Base-by-base conservation (phyloP, 2,888 invertebrate genomes). In the Patella depressa region DNA sequence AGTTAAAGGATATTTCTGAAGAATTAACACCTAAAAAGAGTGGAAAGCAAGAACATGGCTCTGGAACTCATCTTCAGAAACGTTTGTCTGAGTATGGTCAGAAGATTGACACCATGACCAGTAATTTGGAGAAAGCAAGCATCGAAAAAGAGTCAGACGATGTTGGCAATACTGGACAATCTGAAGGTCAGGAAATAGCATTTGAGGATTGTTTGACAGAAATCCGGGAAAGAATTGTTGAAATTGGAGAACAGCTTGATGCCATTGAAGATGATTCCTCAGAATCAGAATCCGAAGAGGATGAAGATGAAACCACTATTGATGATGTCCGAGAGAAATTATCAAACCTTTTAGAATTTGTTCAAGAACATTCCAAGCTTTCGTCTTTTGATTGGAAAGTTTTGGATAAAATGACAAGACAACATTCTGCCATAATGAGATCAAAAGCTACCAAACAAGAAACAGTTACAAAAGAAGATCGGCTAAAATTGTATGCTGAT, bases 341-440 rank as follows among this genome's bases (percentile, higher is more conserved):
- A 3, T 79, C 82, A 29, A 78, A 83, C 19, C 79, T 89, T 70
- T 82, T 84, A 53, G 85, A 86, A 69, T 88, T 81, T 81, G 81
- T 89, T 14, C 81, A 83, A 65, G 85, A 88, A 72, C 82, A 86
- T 74, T 85, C 87, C 72, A 84, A 80, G 71, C 79, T 89, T 73
- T 83, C 85, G 45, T 81, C 84, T 59, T 82, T 82, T 77, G 89
- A 89, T 76, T 89, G 87, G 86, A 82, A 85, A 57, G 80, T 87
- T 76, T 80, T 88, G 75, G 85, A 86, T 59, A 83, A 85, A 54
- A 81, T 88, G 71, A 81, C 81, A 34, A 83, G 84, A 45, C 87
- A 86, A 72, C 85, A 86, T 77, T 76, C 80, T 4, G 77, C 71
- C 17, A 59, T 57, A 59, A 74, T 19, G 53, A 70, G 55, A 57